A percentile compares a stretch with the other conserved stretches of the same genome.
Evolutionary conservation across 2,888 invertebrate species (phyloP).

Genomic region (Cyclophora albipunctata): DNA sequence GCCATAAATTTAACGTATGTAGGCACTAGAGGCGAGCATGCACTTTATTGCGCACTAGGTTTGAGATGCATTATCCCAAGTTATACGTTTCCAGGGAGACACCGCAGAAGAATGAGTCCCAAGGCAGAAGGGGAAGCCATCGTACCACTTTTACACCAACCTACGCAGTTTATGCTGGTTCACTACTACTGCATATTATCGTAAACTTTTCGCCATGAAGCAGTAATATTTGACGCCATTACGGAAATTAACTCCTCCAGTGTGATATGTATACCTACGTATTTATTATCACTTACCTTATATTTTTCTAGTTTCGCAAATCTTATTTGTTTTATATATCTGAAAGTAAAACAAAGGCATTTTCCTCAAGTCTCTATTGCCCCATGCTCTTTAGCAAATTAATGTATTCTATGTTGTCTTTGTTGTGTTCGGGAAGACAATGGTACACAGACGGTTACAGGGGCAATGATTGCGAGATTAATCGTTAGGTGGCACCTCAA

Average conservation of each 20-base stretch:
- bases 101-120: conserved; percentile 48
- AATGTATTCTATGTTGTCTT: conserved; percentile 24
- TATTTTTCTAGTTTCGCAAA: too few relatives aligned
- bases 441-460: conserved; percentile 29
- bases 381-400: conserved; percentile 34
- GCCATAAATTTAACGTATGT: conserved; percentile 33
- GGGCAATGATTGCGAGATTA: conserved; percentile 35
- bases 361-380: conserved; percentile 3
- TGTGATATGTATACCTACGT: too few relatives aligned
- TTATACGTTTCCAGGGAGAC: conserved; percentile 44
- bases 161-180: conserved; percentile 15
- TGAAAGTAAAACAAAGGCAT: too few relatives aligned
- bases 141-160: conserved; percentile 14
- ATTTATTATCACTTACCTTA: too few relatives aligned
- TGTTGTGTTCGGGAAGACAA: conserved; percentile 22
- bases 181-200: conserved; percentile 10
- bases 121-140: conserved; percentile 35
- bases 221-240: conserved; percentile 9
- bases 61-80: conserved; percentile 42
- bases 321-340: too few relatives aligned
- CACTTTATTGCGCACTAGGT: conserved; percentile 40
- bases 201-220: conserved; percentile 9
- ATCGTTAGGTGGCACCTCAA: conserved; percentile 42
- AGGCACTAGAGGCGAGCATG: conserved; percentile 32
- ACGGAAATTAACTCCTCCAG: conserved; percentile 1